Base-by-base conservation (phyloP, 2,888 invertebrate species). In the Orthosia cruda region DNA sequence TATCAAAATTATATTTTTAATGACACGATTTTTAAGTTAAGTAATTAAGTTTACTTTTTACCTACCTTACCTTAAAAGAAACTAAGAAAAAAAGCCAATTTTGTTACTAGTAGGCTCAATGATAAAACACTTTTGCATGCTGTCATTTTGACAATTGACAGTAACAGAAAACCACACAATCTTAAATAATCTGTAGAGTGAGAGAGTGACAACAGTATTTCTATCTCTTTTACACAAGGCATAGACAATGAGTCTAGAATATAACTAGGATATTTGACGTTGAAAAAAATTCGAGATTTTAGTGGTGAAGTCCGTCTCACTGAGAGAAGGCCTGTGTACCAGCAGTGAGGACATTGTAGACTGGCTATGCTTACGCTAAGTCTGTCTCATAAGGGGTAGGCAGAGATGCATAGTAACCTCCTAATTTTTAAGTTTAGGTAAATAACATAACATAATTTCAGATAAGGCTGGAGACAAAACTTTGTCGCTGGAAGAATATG, bases 131-230 rank as follows among this genome's bases (percentile, higher is more conserved):
- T 50, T 40, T 57, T 47, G 62, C 86, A 86, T 81, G 84, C 86
- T 74, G 71, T 67, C 85, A 70, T 58, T 58, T 18, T 69, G 72
- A 75, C 72, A 81, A 40, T 20, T 63, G 69, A 64, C 73, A 62
- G 65, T 77, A 69, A 84, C 71, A 81, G 61, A 77, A 80, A 77
- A 84, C 67, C 75, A 82, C 77, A 87, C 75, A 84, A 77, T 81
- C 78, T 73, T 75, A 72, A 64, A 72, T 68, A 64, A 79, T 64
- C 71, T 74, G 78, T 79, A 76, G 72, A 58, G 57, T 59, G 68
- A 61, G 72, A 71, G 72, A 1, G 82, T 79, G 80, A 78, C 74
- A 66, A 75, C 40, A 45, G 18, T 72, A 72, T 62, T 49, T 20
- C 23, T 40, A 23, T 78, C 74, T 62, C 68, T 68, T 67, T 79